Conservation (phyloP, 2,797 vertebrate species). For the Staurois parvus region DNA sequence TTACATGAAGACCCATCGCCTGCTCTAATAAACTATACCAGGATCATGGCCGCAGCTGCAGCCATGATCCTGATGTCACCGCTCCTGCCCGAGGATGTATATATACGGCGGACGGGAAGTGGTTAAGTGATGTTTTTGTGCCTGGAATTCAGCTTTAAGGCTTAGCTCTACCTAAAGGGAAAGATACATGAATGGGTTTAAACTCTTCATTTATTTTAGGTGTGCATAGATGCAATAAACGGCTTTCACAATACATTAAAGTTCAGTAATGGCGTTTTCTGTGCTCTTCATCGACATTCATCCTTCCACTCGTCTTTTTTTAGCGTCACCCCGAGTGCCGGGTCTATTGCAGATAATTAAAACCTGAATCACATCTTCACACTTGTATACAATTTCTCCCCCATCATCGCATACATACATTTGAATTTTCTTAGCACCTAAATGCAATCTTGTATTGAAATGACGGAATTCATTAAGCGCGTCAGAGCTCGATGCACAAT, state of each 20-base stretch:
- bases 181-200: not conserved
- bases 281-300: not conserved
- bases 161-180: too few relatives aligned
- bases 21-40: too few relatives aligned
- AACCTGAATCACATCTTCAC: conserved; percentile 19
- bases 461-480: conserved; percentile 48
- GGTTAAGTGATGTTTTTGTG: too few relatives aligned
- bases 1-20: too few relatives aligned
- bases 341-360: conserved; percentile 19
- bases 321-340: not conserved
- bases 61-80: too few relatives aligned
- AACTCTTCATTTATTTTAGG: not conserved
- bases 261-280: not conserved
- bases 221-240: not conserved
- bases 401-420: conserved; percentile 45
- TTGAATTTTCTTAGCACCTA: conserved; percentile 53
- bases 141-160: too few relatives aligned
- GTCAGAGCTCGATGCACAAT: conserved; percentile 17
- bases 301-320: not conserved
- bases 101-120: too few relatives aligned
- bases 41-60: too few relatives aligned
- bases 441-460: conserved; percentile 56
- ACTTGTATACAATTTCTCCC: conserved; percentile 20
- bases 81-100: too few relatives aligned
- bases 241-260: not conserved